Evolutionary conservation across 2,113 vertebrate genomes (phyloP), one percentile per base, ranked within the genome.

Genomic region (Holacanthus passer): DNA sequence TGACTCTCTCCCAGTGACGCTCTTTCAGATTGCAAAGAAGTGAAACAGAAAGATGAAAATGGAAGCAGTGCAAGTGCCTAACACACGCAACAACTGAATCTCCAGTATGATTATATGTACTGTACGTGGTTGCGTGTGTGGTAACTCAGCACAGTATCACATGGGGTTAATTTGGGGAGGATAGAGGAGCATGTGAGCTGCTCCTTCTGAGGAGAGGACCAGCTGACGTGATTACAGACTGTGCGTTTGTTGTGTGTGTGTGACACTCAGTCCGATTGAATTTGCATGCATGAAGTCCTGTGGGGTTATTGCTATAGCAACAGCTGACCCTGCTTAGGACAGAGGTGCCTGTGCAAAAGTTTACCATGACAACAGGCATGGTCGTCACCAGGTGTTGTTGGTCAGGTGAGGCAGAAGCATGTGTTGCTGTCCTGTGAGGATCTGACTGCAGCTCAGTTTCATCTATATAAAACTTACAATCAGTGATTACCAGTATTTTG

Each of bases 241-340:
- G 73, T 10, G 27, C 39, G 52, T 84, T 35, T 79, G 69, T 72
- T 16, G 13, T 52, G 47, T 82, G 65, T 37, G 65, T 79, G 69
- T 29, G 69, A 56, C 14, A 20, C 73, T 84, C 65, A 5, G 75
- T 41, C 53, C 8, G 4, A n/a, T 71, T 62, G 8, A 50, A 72
- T 75, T 85, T 39, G 58, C 53, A 56, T 45, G 71, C 8, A n/a
- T 62, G 52, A 76, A 84, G 81, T 75, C 73, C 64, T 73, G 16
- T 55, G 77, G 75, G 81, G 73, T 88, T 79, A 83, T 92, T 88
- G 81, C 89, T 47, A 88, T 93, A 79, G 87, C 37, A 64, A 88
- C 79, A 55, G 53, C 39, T 91, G 79, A 92, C 88, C 89, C 85
- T 59, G 41, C 84, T 87, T 35, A 67, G 77, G 79, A 81, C 84